These are phyloP conservation scores for Engystomops pustulosus DNA, from an alignment of 2,113 vertebrate genomes.

Conservation along the genomic window DNA sequence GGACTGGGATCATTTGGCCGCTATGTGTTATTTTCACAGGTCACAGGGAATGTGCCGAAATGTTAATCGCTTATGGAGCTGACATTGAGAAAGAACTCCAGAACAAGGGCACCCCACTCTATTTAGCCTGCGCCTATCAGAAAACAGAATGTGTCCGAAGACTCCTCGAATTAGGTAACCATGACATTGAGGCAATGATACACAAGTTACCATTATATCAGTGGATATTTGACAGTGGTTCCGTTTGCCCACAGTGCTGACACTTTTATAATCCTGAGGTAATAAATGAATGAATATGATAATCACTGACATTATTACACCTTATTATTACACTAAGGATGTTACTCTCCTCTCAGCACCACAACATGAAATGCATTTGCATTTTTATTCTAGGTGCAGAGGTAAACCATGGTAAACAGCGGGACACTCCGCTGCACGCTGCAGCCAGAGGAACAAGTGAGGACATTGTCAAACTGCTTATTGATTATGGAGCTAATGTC, in stretches of 20 bases:
- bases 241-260: too few relatives aligned
- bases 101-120: slow-evolving; percentile 80
- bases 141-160: slow-evolving; percentile 81
- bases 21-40: slow-evolving; percentile 68
- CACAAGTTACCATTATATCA: too few relatives aligned
- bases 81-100: slow-evolving; percentile 81
- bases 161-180: slow-evolving; percentile 84
- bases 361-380: too few relatives aligned
- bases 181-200: too few relatives aligned
- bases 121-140: slow-evolving; percentile 79
- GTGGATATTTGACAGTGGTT: too few relatives aligned
- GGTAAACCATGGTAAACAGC: slow-evolving; percentile 74
- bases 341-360: too few relatives aligned
- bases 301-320: too few relatives aligned
- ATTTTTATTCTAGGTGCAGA: slow-evolving; percentile 76
- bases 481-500: slow-evolving; percentile 84
- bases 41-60: slow-evolving; percentile 88
- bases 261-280: too few relatives aligned
- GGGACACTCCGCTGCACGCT: slow-evolving; percentile 84
- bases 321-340: too few relatives aligned
- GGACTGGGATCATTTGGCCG: too few relatives aligned
- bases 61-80: slow-evolving; percentile 81
- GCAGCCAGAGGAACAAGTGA: slow-evolving; percentile 74
- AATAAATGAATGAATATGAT: too few relatives aligned
- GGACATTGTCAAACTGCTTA: slow-evolving; percentile 77